Conservation (phyloP, 2,888 invertebrate genomes). For the Agriopis aurantiaria region DNA sequence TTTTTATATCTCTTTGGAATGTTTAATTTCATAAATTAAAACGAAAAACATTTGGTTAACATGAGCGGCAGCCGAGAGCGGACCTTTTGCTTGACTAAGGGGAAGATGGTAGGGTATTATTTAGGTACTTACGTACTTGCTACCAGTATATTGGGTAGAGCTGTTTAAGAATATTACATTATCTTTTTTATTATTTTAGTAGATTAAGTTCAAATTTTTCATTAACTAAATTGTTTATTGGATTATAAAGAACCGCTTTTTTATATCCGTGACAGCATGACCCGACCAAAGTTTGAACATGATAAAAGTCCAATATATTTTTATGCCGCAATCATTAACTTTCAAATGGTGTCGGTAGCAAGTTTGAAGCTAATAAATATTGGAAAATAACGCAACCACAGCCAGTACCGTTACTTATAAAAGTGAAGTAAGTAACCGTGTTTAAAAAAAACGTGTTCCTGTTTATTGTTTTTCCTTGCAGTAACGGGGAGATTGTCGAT, state of each 20-base stretch:
- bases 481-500: constrained; percentile 44
- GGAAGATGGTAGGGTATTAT: constrained; percentile 5
- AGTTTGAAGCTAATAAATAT: constrained; percentile 43
- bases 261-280: constrained; percentile 26
- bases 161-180: no score
- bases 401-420: constrained; percentile 44
- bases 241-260: constrained; percentile 12
- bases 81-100: constrained; percentile 24
- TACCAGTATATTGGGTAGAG: not conserved
- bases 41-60: constrained; percentile 32
- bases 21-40: constrained; percentile 41
- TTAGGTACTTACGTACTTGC: not conserved
- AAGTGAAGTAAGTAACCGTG: constrained; percentile 46
- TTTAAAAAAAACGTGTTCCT: constrained; percentile 47
- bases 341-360: constrained; percentile 38
- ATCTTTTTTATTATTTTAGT: not conserved
- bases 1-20: constrained; percentile 45
- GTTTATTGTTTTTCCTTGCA: constrained; percentile 50
- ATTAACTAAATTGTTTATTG: constrained; percentile 8
- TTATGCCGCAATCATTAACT: constrained; percentile 37
- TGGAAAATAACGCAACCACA: constrained; percentile 41
- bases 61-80: constrained; percentile 26
- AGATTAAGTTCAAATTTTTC: not conserved
- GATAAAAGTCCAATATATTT: constrained; percentile 36
- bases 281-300: constrained; percentile 29